Evolutionary conservation across 2,797 vertebrate species (phyloP), one percentile per base, ranked within the genome.

Genomic region (Eptatretus atami): DNA sequence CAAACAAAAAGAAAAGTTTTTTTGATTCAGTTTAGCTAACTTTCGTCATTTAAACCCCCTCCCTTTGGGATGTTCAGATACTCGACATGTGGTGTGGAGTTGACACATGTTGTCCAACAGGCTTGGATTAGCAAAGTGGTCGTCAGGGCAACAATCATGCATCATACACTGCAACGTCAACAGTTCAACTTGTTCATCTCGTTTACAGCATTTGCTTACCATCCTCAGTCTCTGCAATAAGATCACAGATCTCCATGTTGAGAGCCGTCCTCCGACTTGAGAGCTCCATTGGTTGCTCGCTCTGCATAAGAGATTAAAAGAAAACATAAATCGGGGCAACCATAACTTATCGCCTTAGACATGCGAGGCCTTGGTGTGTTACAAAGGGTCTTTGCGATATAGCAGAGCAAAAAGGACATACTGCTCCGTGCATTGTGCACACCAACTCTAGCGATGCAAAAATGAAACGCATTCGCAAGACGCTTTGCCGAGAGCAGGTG

Each of bases 181-280:
- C 31, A 5, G 31, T 8, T 5, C 31, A 44, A 44, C 31, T 44
- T 44, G 31, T 5, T 44, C 31, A 8, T 44, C 31, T 44, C 31
- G 31, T 44, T n/a, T 61, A 61, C 10, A n/a, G 9, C 10, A 61
- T 54, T 19, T 31, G 66, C 85, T 68, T 73, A 98, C 92, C 92
- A 75, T 98, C 92, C 69, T 98, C 92, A 31, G 92, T 98, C 75
- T 98, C 92, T 55, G 93, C 96, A 73, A 98, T 92, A 72, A 98
- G 84, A 73, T 98, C 92, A 70, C 92, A 98, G 76, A 98, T 94
- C 75, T 98, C 92, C 92, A 98, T 98, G 74, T 98, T 98, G 60
- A 98, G 76, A 1, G 86, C 81, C 92, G 74, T 98, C 92, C 73
- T 98, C 90, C 55, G 79, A 86, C 72, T 84, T 88, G 65, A 96